A percentile compares a stretch with the other conserved stretches of the same genome.
phyloP scores from a whole-genome alignment of 2,888 invertebrate species.

The Trachelus troglodyta region DNA sequence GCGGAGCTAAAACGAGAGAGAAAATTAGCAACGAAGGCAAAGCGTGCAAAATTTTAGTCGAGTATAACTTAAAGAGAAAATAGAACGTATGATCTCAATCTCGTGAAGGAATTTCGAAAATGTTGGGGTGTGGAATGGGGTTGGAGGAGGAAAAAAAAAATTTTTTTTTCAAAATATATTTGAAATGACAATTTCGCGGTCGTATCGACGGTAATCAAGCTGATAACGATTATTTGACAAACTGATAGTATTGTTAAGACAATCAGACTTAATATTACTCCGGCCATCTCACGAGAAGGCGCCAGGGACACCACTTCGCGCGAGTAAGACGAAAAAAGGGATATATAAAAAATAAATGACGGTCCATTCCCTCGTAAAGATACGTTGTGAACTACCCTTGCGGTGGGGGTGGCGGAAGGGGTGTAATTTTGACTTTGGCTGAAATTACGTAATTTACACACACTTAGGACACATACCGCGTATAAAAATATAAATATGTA shows the following conservation, averaged over 20 bases:
- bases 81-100: too few species aligned
- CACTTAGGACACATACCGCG: too few species aligned
- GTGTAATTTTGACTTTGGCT: too few species aligned
- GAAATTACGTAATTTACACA: too few species aligned
- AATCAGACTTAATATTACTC: conserved; percentile 62
- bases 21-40: background rate
- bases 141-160: background rate
- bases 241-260: conserved; percentile 64
- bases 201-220: conserved; percentile 21
- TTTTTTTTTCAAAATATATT: background rate
- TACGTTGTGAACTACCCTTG: too few species aligned
- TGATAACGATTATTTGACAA: conserved; percentile 25
- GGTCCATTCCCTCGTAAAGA: too few species aligned
- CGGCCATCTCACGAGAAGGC: conserved; percentile 42
- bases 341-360: background rate
- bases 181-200: background rate
- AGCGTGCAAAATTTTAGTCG: background rate
- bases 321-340: background rate
- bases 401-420: too few species aligned
- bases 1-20: background rate
- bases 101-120: background rate
- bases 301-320: background rate
- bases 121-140: background rate
- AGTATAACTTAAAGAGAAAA: too few species aligned
- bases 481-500: too few species aligned